Percentiles rank a stretch among this genome's conserved stretches.
Conservation (phyloP, 2,888 invertebrate genomes). For the Muschampia plurimacula region DNA sequence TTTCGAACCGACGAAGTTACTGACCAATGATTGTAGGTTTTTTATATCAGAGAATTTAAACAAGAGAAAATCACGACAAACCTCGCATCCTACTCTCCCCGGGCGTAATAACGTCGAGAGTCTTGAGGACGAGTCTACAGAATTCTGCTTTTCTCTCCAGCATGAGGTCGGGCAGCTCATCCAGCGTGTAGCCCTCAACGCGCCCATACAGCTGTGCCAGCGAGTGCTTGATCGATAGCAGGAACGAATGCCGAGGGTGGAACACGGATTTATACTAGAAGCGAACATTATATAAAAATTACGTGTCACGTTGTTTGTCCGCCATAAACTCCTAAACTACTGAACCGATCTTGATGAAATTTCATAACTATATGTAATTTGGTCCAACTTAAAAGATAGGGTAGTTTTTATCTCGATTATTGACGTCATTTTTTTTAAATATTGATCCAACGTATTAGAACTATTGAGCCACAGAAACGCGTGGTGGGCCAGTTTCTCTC, state of each 20-base stretch:
- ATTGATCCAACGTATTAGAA: no score
- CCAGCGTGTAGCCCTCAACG: constrained; percentile 88
- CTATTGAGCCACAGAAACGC: no score
- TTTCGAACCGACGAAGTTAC: no score
- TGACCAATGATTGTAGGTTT: neutral
- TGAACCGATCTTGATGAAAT: no score
- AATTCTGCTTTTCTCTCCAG: constrained; percentile 91
- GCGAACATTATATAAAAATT: neutral
- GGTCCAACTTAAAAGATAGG: no score
- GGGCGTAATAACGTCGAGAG: constrained; percentile 91
- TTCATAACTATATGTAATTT: no score
- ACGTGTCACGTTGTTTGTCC: no score
- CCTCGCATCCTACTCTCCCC: constrained; percentile 92
- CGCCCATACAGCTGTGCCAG: constrained; percentile 93
- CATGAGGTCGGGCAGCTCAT: constrained; percentile 90
- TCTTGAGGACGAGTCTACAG: constrained; percentile 88
- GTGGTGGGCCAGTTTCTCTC: no score
- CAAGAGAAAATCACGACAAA: constrained; percentile 47
- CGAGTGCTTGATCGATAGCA: constrained; percentile 88
- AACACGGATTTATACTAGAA: constrained; percentile 88
- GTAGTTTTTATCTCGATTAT: no score
- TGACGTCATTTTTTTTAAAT: no score
- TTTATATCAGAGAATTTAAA: neutral
- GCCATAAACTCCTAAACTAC: no score
- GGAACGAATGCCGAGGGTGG: constrained; percentile 91